Base-by-base conservation (phyloP, 1,140 invertebrate genomes). In the Gonioctena quinquepunctata region DNA sequence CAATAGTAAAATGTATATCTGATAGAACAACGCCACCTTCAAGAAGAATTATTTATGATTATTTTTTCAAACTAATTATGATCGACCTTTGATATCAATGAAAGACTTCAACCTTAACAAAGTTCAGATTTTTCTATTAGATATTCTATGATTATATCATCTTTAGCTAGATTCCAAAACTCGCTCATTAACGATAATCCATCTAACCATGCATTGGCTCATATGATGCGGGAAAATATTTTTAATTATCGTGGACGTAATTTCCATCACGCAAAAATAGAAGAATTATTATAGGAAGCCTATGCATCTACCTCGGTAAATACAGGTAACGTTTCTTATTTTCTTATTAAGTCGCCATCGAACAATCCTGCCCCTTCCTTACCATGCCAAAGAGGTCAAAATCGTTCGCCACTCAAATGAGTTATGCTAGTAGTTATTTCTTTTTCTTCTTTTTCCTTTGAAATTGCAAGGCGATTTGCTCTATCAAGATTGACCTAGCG, bases 301-400 rank as follows among this genome's bases (percentile, higher is more conserved):
- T 33, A 62, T 62, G 60, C 60, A 18, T 62, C 60, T 33, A 62
- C 28, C 60, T 62, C 60, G 26, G 33, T 48, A 62, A 62, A 62
- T 42, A 62, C 60, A 62, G 60, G 60, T 62, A 62, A 62, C 60
- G 60, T 42, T 62, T 62, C 60, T 27, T 62, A 62, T 62, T 62
- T 62, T 62, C 57, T 60, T 60, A 60, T 60, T 60, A 60, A 27
- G 28, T 27, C n/a, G 16, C 27, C 26, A 18, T 6, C 60, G 27
- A 19, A 27, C 18, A 48, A 62, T 62, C 42, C 23, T 62, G 28
- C 23, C 16, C 11, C 60, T 42, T 28, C 33, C 23, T 27, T 5
- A 11, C 27, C n/a, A 19, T 48, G 42, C 8, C 33, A 13, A 18
- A 42, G 18, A 27, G 60, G 16, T 27, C 23, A 62, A 27, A 62